These are phyloP conservation scores for Danaus chrysippus DNA, from an alignment of 2,888 invertebrate species.

Conservation along the genomic window DNA sequence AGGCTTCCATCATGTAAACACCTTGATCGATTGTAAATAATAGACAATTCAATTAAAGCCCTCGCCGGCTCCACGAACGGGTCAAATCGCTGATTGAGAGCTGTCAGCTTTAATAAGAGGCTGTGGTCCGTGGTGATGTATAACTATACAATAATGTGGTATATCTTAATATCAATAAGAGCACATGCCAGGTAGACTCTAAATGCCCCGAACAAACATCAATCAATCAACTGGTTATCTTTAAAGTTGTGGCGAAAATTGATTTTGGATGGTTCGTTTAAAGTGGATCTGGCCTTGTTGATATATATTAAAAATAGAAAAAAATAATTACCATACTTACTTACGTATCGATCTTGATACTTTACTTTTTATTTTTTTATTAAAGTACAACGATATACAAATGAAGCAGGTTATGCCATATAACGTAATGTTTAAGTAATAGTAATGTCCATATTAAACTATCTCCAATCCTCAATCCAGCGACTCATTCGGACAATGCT, in stretches of 20 bases:
- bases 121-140: conserved; percentile 42
- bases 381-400: too few relatives aligned
- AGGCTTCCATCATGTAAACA: conserved; percentile 23
- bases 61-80: conserved; percentile 25
- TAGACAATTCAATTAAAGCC: conserved; percentile 28
- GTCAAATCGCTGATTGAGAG: conserved; percentile 40
- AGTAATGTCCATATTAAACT: neutral
- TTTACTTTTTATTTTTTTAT: too few relatives aligned
- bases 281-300: conserved; percentile 42
- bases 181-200: conserved; percentile 54
- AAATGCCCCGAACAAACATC: conserved; percentile 69
- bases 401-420: too few relatives aligned
- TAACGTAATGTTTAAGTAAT: too few relatives aligned
- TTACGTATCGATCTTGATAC: too few relatives aligned
- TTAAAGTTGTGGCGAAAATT: conserved; percentile 51
- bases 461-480: too few relatives aligned
- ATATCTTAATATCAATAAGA: conserved; percentile 68
- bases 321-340: neutral
- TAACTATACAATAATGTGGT: conserved; percentile 57
- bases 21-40: conserved; percentile 24
- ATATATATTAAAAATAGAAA: neutral
- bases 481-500: conserved; percentile 47
- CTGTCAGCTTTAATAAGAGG: conserved; percentile 42
- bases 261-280: conserved; percentile 31
- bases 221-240: conserved; percentile 67